phyloP scores from a whole-genome alignment of 1,140 invertebrate genomes.

The Achroia grisella region DNA sequence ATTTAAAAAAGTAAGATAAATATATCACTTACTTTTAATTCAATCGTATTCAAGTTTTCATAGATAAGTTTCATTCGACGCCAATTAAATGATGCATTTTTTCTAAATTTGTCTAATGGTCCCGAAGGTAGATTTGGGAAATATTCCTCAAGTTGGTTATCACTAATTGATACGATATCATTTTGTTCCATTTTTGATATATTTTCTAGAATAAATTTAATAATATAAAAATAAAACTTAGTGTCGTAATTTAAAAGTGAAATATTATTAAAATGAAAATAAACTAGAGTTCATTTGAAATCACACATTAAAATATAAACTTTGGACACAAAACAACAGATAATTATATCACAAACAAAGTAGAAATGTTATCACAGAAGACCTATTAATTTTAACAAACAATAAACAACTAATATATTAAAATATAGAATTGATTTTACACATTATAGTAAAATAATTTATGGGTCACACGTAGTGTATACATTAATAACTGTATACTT shows the following conservation, averaged over 20 bases:
- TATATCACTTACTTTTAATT: slow-evolving; percentile 71
- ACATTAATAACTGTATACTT: no score
- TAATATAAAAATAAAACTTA: not conserved
- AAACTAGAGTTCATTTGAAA: no score
- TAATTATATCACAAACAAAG: no score
- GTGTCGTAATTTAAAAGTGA: not conserved
- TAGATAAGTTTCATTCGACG: slow-evolving; percentile 84
- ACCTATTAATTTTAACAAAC: no score
- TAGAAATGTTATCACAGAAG: no score
- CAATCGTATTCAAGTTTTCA: slow-evolving; percentile 76
- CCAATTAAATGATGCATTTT: slow-evolving; percentile 87
- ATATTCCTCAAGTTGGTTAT: slow-evolving; percentile 47
- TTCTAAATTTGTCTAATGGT: slow-evolving; percentile 83
- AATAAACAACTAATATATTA: no score
- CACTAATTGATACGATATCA: slow-evolving; percentile 1
- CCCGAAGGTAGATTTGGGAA: slow-evolving; percentile 79
- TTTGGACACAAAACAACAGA: no score
- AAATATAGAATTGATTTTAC: no score
- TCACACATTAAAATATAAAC: no score
- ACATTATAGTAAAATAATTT: no score
- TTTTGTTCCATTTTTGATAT: slow-evolving; percentile 1
- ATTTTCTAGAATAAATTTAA: not conserved
- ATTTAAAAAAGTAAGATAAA: no score
- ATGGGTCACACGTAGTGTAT: no score
- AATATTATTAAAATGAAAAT: not conserved